phyloP scores from a whole-genome alignment of 2,113 vertebrate species.

The Pelmatolapia mariae region DNA sequence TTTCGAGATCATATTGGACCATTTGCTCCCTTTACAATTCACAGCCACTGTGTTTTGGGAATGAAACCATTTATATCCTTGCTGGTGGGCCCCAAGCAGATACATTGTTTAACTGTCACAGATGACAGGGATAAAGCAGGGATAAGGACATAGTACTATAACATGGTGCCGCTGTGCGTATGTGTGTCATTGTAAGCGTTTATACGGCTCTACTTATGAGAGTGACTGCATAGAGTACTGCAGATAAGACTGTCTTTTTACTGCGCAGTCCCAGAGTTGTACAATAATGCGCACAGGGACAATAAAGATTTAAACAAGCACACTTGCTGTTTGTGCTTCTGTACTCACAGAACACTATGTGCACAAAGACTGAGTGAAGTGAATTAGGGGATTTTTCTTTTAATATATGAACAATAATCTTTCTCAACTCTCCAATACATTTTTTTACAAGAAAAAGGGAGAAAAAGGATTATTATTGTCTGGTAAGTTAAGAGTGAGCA shows the following conservation, averaged over 20 bases:
- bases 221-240: neutral
- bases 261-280: neutral
- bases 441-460: neutral
- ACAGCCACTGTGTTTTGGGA: slow-evolving; percentile 9
- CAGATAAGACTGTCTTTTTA: neutral
- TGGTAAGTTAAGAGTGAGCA: neutral
- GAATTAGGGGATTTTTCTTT: neutral
- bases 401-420: neutral
- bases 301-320: neutral
- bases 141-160: slow-evolving; percentile 1
- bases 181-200: neutral
- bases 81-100: neutral
- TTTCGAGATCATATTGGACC: neutral
- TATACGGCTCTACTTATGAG: neutral
- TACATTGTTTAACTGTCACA: slow-evolving; percentile 20
- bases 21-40: neutral
- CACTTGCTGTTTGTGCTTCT: neutral
- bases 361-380: neutral
- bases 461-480: neutral
- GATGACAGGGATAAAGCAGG: slow-evolving; percentile 23
- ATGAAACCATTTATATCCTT: slow-evolving; percentile 25
- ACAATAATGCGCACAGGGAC: neutral
- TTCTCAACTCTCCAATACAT: neutral
- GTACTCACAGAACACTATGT: neutral
- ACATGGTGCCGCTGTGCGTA: neutral